phyloP scores from a whole-genome alignment of 2,113 vertebrate genomes.

The Phalacrocorax brasilianus region DNA sequence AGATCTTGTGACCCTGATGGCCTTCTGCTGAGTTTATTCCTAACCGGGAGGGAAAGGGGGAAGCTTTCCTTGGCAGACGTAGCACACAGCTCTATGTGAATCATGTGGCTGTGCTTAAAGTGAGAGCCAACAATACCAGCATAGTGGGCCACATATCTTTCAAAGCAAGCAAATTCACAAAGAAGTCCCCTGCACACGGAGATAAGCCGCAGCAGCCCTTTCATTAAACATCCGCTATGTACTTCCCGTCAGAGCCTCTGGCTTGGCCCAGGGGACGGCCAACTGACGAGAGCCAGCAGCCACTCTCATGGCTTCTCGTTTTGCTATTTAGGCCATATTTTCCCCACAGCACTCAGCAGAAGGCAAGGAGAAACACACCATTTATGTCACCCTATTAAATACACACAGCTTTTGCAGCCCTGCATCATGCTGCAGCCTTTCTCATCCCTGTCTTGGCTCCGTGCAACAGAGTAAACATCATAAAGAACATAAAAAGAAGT shows the following conservation, averaged over 20 bases:
- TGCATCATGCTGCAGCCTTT: constrained; percentile 15
- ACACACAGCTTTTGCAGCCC: constrained; percentile 39
- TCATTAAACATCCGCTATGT: constrained; percentile 54
- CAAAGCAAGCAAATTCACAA: constrained; percentile 33
- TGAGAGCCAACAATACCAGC: constrained; percentile 39
- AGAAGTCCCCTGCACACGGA: neutral
- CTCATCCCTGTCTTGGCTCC: constrained; percentile 38
- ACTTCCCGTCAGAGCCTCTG: constrained; percentile 20
- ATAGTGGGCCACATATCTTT: constrained; percentile 40
- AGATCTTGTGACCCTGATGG: constrained; percentile 59
- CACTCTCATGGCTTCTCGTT: neutral
- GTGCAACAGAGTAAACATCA: constrained; percentile 49
- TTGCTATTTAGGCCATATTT: constrained; percentile 23
- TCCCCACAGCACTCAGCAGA: constrained; percentile 25
- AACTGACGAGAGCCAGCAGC: neutral
- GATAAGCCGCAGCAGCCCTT: constrained; percentile 64
- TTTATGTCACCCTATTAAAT: constrained; percentile 46
- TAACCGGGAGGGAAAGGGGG: neutral
- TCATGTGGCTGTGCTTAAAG: constrained; percentile 14
- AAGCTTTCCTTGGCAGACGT: constrained; percentile 26
- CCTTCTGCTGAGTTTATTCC: constrained; percentile 46
- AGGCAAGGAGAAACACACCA: constrained; percentile 57
- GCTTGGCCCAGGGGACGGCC: neutral
- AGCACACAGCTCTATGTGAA: constrained; percentile 29
- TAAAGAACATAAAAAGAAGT: constrained; percentile 60